A percentile compares a stretch with the other conserved stretches of the same genome.
Evolutionary conservation across 1,140 invertebrate species (phyloP).

Genomic region (Drosophila auraria): DNA sequence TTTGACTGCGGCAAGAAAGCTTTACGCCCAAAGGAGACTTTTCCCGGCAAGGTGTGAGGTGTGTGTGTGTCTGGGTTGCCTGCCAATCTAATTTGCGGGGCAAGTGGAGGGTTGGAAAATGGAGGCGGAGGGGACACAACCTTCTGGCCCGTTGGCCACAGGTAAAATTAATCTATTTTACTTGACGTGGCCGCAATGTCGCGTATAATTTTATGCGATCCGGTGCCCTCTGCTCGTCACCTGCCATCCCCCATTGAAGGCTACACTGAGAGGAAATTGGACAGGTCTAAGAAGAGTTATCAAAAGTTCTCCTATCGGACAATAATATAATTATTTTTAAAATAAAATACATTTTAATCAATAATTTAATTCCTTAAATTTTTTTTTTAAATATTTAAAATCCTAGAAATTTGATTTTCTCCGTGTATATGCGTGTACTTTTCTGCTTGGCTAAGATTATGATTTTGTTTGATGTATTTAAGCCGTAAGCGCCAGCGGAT

Average conservation of each 20-base stretch:
- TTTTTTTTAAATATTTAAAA: no score
- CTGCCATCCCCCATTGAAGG: background rate
- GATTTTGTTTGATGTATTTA: conserved; percentile 80
- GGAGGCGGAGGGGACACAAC: conserved; percentile 24
- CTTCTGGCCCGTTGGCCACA: conserved; percentile 73
- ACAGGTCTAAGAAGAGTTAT: background rate
- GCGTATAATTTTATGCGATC: conserved; percentile 77
- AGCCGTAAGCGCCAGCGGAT: conserved; percentile 58
- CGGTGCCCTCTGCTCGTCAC: conserved; percentile 24
- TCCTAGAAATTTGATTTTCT: background rate
- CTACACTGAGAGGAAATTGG: conserved; percentile 3
- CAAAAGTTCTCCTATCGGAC: background rate
- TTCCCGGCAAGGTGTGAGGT: conserved; percentile 19
- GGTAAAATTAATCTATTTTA: conserved; percentile 83
- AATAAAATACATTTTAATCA: background rate
- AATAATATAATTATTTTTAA: background rate
- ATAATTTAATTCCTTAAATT: background rate
- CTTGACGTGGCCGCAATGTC: conserved; percentile 79
- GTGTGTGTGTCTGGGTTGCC: conserved; percentile 42
- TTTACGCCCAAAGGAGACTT: conserved; percentile 61
- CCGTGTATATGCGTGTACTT: conserved; percentile 64
- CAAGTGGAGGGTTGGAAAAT: background rate
- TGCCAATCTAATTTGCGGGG: conserved; percentile 74
- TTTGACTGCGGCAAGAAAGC: conserved; percentile 79
- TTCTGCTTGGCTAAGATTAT: conserved; percentile 74